Evolutionary conservation across 1,140 invertebrate species (phyloP).

Genomic region (Alviniconcha marisindica): DNA sequence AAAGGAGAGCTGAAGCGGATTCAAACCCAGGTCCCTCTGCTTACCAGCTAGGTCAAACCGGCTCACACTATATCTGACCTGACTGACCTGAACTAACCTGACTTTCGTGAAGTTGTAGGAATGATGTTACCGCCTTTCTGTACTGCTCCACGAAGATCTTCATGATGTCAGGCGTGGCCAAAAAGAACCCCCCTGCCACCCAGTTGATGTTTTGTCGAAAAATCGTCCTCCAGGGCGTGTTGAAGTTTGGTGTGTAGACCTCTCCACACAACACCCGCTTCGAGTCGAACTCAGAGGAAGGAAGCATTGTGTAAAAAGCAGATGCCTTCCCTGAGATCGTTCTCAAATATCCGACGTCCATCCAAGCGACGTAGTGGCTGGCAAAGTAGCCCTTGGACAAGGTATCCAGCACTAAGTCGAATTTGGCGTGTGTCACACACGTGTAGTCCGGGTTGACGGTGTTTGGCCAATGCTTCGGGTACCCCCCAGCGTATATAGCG

Average conservation of each 20-base stretch:
- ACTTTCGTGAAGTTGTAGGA: too few species aligned
- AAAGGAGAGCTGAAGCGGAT: too few species aligned
- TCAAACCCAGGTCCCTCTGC: too few species aligned
- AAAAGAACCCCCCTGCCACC: slow-evolving; percentile 28
- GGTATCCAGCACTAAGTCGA: slow-evolving; percentile 40
- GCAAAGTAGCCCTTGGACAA: slow-evolving; percentile 39
- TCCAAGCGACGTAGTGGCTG: slow-evolving; percentile 50
- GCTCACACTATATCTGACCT: too few species aligned
- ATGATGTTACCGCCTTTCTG: not conserved
- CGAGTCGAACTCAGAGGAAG: slow-evolving; percentile 12
- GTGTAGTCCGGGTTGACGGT: slow-evolving; percentile 55
- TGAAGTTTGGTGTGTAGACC: slow-evolving; percentile 5
- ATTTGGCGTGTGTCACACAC: slow-evolving; percentile 55
- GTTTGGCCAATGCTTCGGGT: slow-evolving; percentile 51
- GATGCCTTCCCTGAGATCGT: not conserved
- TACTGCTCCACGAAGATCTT: slow-evolving; percentile 22
- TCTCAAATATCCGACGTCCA: slow-evolving; percentile 55
- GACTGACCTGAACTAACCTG: too few species aligned
- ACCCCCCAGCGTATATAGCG: slow-evolving; percentile 47
- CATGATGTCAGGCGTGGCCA: slow-evolving; percentile 15
- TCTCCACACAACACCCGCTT: slow-evolving; percentile 8
- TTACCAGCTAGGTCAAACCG: too few species aligned
- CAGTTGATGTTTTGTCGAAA: slow-evolving; percentile 22
- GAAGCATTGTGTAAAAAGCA: not conserved
- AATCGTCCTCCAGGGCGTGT: not conserved